Conservation (phyloP, 2,888 invertebrate genomes). For the Aromia moschata region DNA sequence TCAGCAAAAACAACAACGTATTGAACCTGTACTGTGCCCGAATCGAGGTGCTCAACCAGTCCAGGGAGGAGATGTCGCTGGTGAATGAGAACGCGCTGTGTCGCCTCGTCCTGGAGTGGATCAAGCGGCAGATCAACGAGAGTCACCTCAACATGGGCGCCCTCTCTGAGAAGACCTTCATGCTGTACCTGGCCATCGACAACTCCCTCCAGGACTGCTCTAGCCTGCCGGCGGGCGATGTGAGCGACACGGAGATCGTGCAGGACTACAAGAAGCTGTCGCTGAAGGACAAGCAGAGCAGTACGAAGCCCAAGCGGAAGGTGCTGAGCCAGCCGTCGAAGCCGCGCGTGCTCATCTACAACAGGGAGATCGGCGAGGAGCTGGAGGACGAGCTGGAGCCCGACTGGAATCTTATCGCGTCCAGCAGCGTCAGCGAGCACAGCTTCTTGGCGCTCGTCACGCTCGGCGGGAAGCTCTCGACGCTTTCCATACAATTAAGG, state of each 20-base stretch:
- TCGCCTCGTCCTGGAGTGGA: slow-evolving; percentile 73
- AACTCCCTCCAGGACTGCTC: slow-evolving; percentile 83
- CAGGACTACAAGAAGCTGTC: slow-evolving; percentile 76
- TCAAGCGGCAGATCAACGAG: slow-evolving; percentile 62
- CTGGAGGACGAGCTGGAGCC: slow-evolving; percentile 64
- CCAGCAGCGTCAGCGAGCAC: slow-evolving; percentile 68
- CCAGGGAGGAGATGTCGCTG: slow-evolving; percentile 72
- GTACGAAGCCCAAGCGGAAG: slow-evolving; percentile 63
- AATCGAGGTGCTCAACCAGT: slow-evolving; percentile 80
- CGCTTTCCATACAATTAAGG: slow-evolving; percentile 70
- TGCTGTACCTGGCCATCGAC: slow-evolving; percentile 78
- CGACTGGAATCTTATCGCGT: slow-evolving; percentile 72
- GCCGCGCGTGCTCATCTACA: slow-evolving; percentile 71
- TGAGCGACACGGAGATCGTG: slow-evolving; percentile 79
- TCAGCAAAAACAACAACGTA: slow-evolving; percentile 72
- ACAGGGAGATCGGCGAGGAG: slow-evolving; percentile 66
- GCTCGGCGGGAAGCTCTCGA: slow-evolving; percentile 69
- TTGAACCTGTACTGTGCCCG: slow-evolving; percentile 73
- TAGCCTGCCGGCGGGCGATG: slow-evolving; percentile 72
- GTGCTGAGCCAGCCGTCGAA: slow-evolving; percentile 68
- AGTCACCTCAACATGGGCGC: slow-evolving; percentile 57
- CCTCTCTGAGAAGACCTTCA: slow-evolving; percentile 74
- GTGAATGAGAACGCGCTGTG: slow-evolving; percentile 70
- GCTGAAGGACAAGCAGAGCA: slow-evolving; percentile 56
- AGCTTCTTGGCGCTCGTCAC: slow-evolving; percentile 73